A percentile compares a stretch with the other conserved stretches of the same genome.
Conservation (phyloP, 2,113 vertebrate species). For the Crotalus tigris region DNA sequence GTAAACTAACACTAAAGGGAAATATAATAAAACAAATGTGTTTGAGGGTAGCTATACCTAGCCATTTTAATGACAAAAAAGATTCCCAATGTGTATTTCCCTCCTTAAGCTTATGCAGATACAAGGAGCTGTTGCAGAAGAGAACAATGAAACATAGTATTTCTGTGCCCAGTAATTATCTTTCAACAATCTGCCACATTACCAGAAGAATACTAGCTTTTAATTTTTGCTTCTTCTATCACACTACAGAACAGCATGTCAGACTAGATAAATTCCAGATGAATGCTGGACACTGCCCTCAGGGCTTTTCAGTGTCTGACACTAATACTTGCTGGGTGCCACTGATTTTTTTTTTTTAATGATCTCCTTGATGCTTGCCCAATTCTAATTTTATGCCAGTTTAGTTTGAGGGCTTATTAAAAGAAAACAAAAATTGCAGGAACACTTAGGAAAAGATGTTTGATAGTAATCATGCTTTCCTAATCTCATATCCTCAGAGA, state of each 20-base stretch:
- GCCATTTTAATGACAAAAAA: not conserved
- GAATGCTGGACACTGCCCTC: not conserved
- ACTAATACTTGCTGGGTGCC: not conserved
- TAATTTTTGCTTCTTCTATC: not conserved
- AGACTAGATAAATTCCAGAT: not conserved
- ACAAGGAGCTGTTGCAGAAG: not conserved
- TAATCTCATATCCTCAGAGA: not conserved
- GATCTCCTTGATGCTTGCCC: not conserved
- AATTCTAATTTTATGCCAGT: not conserved
- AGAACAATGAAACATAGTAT: not conserved
- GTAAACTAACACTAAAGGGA: not conserved
- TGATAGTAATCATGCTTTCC: not conserved
- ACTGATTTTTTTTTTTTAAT: not conserved
- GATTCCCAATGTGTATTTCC: not conserved
- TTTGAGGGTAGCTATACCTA: not conserved
- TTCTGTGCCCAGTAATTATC: not conserved
- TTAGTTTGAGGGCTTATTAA: not conserved
- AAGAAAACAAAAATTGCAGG: not conserved
- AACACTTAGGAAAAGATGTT: not conserved
- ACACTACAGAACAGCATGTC: not conserved
- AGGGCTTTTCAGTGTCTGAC: not conserved
- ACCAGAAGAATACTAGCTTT: not conserved
- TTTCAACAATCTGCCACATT: not conserved
- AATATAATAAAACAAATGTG: not conserved
- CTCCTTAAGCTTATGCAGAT: not conserved